phyloP scores from a whole-genome alignment of 2,888 invertebrate species.

The Trachelus troglodyta region DNA sequence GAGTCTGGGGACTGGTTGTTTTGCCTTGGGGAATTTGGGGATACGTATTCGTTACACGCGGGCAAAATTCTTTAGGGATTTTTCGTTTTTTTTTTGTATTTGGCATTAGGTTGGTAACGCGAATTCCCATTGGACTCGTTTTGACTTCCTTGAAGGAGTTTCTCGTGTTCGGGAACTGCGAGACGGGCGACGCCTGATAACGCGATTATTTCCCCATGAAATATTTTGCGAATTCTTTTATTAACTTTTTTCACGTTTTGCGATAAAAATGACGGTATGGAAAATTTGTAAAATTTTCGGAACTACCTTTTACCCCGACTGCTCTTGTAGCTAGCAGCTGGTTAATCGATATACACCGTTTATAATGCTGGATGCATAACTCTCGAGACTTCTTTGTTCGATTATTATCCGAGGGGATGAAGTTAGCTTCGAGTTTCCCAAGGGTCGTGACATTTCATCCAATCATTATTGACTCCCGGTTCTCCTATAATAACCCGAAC shows the following conservation, averaged over 20 bases:
- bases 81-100: neutral
- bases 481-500: neutral
- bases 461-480: neutral
- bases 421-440: neutral
- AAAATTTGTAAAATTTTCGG: too few relatives aligned
- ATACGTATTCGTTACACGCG: neutral
- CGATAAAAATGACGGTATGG: too few relatives aligned
- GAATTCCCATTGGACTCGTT: constrained; percentile 31
- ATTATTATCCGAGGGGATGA: neutral
- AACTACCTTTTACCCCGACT: too few relatives aligned
- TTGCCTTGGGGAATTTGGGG: neutral
- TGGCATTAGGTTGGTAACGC: constrained; percentile 17
- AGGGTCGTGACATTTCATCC: neutral
- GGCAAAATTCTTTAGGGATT: neutral
- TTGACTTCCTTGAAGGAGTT: constrained; percentile 20
- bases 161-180: constrained; percentile 12
- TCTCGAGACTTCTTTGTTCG: neutral
- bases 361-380: too few relatives aligned
- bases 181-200: too few relatives aligned
- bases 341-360: too few relatives aligned
- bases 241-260: neutral
- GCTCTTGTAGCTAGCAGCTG: too few relatives aligned
- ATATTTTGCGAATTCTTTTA: neutral
- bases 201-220: neutral
- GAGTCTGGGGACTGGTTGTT: neutral